Base-by-base conservation (phyloP, 2,888 invertebrate genomes). In the Meandrusa payeni region DNA sequence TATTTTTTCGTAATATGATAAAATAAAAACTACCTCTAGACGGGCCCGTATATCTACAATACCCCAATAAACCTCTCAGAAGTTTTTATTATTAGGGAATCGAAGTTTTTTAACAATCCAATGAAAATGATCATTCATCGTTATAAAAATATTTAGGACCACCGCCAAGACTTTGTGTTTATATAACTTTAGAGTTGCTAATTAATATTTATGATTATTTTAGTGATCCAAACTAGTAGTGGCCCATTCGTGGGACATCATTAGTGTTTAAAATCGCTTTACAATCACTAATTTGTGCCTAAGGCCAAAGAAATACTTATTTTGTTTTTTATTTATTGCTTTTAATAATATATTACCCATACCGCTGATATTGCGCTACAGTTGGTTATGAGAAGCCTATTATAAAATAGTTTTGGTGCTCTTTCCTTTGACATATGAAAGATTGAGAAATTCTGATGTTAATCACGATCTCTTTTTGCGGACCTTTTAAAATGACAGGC, bases 231-330 rank as follows among this genome's bases (percentile, higher is more conserved):
- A 60, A 61, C 59, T 62, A 53, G 57, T 55, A 59, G 54, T 54
- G 57, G 64, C 61, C 51, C 57, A 50, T 57, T 57, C 57, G 52
- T 57, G 55, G 47, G 61, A 64, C 64, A 64, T 64, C 53, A 65
- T 70, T 65, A 59, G 60, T 56, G 54, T 58, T 55, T 49, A 63
- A 69, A 65, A 73, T 72, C 54, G 61, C 58, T 80, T 78, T 74
- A 81, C 73, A 66, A 59, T 64, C 55, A 63, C 63, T 80, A 78
- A 81, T 80, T 76, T 58, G 69, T 63, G 46, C 48, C 53, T 54
- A 33, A 42, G 45, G 50, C 19, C 47, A 42, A 44, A 47, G 45
- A 19, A 50, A 46, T 48, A 42, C 41, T 52, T 29, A 15, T 39
- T 34, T 41, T 32, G 23, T 37, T 34, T 44, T 47, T 36, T 24